Conservation (phyloP, 2,797 vertebrate genomes). For the Hyperoplus lanceolatus region DNA sequence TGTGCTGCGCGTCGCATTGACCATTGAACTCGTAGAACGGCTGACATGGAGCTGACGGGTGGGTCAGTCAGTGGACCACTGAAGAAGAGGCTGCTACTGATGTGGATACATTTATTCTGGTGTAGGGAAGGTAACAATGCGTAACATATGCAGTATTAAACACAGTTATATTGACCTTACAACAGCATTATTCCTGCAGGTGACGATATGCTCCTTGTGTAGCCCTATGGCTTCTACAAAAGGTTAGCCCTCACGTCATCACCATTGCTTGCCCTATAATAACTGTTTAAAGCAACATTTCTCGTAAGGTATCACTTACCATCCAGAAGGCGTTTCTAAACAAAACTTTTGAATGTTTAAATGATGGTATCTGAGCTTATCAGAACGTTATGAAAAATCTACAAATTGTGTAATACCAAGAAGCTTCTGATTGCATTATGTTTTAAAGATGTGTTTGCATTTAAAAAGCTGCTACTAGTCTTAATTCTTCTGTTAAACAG, state of each 20-base stretch:
- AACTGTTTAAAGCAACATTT: slow-evolving; percentile 16
- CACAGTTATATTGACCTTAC: not conserved
- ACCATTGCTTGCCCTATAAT: slow-evolving; percentile 38
- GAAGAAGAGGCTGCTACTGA: not conserved
- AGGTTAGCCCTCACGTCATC: slow-evolving; percentile 61
- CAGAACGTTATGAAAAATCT: not conserved
- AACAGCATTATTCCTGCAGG: slow-evolving; percentile 27
- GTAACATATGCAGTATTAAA: not conserved
- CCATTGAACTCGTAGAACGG: slow-evolving; percentile 71
- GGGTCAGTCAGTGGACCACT: slow-evolving; percentile 39
- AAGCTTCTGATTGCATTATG: not conserved
- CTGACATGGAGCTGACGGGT: slow-evolving; percentile 52
- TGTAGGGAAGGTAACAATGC: not conserved
- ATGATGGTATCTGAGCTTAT: not conserved
- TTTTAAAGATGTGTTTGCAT: not conserved
- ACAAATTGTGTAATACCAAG: not conserved
- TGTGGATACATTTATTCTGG: not conserved
- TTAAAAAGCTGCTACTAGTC: not conserved
- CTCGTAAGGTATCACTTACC: not conserved
- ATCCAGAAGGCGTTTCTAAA: not conserved
- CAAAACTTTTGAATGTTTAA: slow-evolving; percentile 12
- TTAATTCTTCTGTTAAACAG: not conserved
- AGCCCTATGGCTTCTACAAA: slow-evolving; percentile 32
- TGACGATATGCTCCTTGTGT: slow-evolving; percentile 32
- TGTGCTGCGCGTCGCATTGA: slow-evolving; percentile 71